Percentiles rank a stretch among this genome's conserved stretches.
Evolutionary conservation across 2,113 vertebrate genomes (phyloP).

Genomic region (Meriones unguiculatus): DNA sequence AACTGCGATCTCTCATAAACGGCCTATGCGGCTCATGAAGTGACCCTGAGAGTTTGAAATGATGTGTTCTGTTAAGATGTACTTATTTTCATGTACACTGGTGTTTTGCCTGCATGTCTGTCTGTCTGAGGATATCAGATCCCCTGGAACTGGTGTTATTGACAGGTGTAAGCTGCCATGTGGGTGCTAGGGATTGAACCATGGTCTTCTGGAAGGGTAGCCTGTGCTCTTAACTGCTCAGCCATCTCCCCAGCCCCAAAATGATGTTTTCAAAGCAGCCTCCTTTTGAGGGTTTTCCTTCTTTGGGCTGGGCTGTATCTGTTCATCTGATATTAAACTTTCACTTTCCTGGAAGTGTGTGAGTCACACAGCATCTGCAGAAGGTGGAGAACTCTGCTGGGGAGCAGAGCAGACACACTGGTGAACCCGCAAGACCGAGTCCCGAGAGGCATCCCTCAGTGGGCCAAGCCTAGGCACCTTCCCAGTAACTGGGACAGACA

Average conservation of each 20-base stretch:
- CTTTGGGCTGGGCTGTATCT: not conserved
- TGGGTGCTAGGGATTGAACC: not conserved
- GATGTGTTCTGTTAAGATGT: not conserved
- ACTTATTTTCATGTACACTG: not conserved
- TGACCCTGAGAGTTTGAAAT: not conserved
- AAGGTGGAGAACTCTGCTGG: not conserved
- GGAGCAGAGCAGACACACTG: not conserved
- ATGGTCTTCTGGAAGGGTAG: not conserved
- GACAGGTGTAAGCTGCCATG: not conserved
- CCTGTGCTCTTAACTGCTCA: not conserved
- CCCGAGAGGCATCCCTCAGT: not conserved
- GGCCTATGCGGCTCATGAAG: not conserved
- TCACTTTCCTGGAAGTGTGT: slow-evolving; percentile 10
- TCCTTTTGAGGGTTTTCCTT: not conserved
- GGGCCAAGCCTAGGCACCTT: not conserved
- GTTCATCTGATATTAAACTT: not conserved
- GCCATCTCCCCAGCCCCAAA: not conserved
- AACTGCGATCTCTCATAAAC: not conserved
- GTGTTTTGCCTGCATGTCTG: not conserved
- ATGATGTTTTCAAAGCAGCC: not conserved
- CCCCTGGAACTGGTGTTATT: not conserved
- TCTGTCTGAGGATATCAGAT: not conserved
- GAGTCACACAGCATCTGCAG: not conserved
- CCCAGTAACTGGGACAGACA: not conserved
- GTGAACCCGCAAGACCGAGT: not conserved